Conservation (phyloP, 2,113 vertebrate species). For the Drymodes brunneopygia region DNA sequence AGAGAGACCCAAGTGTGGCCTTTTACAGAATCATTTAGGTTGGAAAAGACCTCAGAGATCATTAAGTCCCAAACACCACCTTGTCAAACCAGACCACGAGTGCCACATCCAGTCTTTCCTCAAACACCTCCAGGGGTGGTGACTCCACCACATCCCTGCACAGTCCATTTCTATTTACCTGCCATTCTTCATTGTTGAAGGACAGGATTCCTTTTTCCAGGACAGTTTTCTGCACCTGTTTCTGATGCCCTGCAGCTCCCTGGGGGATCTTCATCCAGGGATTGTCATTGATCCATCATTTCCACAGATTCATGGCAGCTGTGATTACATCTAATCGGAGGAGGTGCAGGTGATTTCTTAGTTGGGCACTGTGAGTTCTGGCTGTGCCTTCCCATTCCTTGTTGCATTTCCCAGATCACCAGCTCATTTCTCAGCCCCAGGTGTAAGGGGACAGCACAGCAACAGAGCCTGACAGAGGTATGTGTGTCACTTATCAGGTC, state of each 20-base stretch:
- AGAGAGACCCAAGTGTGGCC: not conserved
- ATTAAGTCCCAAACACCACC: not conserved
- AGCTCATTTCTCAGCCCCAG: not conserved
- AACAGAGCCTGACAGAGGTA: too few species aligned
- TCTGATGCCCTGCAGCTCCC: not conserved
- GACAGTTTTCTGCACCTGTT: not conserved
- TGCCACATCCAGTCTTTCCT: not conserved
- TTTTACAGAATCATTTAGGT: not conserved
- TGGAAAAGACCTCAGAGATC: not conserved
- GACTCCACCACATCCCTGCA: not conserved
- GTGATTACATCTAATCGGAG: not conserved
- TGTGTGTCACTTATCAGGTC: fast-evolving
- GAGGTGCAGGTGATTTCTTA: not conserved
- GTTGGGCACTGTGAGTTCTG: not conserved
- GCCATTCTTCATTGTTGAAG: not conserved
- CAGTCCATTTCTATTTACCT: not conserved
- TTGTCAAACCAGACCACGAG: not conserved
- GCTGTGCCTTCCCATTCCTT: not conserved
- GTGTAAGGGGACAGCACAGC: fast-evolving
- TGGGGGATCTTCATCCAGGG: not conserved
- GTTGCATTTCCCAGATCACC: not conserved
- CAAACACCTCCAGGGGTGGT: not conserved
- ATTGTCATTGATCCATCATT: not conserved
- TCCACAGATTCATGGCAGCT: not conserved
- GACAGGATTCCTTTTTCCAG: not conserved